These are phyloP conservation scores for Onthophagus sagittarius DNA, from an alignment of 2,888 invertebrate genomes.

Conservation along the genomic window DNA sequence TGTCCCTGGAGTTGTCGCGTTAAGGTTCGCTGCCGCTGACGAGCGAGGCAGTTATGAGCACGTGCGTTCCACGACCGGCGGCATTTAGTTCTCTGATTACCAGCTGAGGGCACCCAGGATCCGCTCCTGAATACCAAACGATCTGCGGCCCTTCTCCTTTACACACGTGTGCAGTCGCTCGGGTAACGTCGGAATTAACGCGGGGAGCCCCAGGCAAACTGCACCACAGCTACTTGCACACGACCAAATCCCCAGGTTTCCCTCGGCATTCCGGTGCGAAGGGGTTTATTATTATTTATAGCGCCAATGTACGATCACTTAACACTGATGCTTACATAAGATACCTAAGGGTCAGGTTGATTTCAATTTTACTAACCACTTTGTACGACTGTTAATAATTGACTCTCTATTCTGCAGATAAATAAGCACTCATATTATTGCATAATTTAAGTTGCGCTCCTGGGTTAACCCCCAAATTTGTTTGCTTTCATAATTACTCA, in stretches of 20 bases:
- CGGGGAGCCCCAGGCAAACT: neutral
- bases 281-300: neutral
- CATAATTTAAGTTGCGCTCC: neutral
- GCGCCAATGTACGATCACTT: neutral
- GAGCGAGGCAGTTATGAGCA: constrained; percentile 41
- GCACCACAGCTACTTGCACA: neutral
- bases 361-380: neutral
- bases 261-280: neutral
- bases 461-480: neutral
- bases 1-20: constrained; percentile 35
- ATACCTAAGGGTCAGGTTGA: neutral
- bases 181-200: constrained; percentile 16
- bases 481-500: constrained; percentile 1
- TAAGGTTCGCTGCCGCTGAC: constrained; percentile 38
- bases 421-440: neutral
- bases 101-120: constrained; percentile 36
- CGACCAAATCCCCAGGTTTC: neutral
- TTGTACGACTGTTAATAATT: too few species aligned
- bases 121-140: constrained; percentile 37
- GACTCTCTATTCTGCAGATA: neutral
- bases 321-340: neutral
- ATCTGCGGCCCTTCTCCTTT: constrained; percentile 26
- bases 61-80: constrained; percentile 38
- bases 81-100: constrained; percentile 43
- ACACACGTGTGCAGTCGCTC: constrained; percentile 16